phyloP scores from a whole-genome alignment of 2,888 invertebrate genomes.

The Sepioteuthis lessoniana region DNA sequence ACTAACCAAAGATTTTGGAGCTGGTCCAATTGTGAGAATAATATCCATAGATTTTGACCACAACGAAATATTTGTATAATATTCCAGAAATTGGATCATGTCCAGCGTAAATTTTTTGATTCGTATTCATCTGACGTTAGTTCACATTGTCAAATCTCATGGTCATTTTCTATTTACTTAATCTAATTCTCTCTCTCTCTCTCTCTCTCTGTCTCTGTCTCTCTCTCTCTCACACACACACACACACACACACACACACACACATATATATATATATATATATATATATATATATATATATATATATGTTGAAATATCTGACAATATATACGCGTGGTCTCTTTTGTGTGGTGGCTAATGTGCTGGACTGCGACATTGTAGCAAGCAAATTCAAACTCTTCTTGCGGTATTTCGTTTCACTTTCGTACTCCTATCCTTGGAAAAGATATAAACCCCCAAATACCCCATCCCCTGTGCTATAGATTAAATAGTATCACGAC shows the following conservation, averaged over 20 bases:
- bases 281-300: neutral
- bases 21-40: neutral
- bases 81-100: neutral
- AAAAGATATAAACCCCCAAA: no score
- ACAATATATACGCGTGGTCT: neutral
- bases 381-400: no score
- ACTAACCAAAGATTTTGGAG: neutral
- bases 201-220: no score
- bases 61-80: neutral
- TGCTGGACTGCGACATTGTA: no score
- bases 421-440: no score
- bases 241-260: neutral
- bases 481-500: no score
- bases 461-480: no score
- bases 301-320: neutral
- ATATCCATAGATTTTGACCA: neutral
- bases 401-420: no score
- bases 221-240: no score
- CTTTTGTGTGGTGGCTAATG: no score
- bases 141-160: neutral
- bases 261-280: neutral
- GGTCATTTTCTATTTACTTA: neutral
- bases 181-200: no score
- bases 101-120: neutral
- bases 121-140: neutral